Evolutionary conservation across 2,888 invertebrate species (phyloP), one percentile per base, ranked within the genome.

Genomic region (Erebia palarica): DNA sequence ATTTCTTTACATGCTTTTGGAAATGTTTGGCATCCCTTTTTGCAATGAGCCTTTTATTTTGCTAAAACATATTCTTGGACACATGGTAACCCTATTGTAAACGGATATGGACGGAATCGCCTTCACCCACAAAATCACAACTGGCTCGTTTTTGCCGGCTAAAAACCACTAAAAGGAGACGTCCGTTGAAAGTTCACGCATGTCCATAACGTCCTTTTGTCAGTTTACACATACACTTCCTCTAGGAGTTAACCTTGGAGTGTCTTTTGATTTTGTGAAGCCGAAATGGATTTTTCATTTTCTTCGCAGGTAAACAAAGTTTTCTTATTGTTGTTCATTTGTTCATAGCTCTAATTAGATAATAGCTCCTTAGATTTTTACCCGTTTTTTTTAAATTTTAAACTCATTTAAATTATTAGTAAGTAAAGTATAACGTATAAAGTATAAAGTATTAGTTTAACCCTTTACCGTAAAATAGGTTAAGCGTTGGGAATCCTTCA

Each of bases 41-140:
- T 36, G 36, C 5, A 36, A 0, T 7, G 36, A 36, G 36, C 47
- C 47, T 11, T 13, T 47, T 18, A 21, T 21, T 63, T 44, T 44
- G 21, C 49, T 49, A 8, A 27, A 5, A 21, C 44, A 27, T n/a
- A 51, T 16, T 36, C 36, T 14, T 13, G 65, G 4, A 27, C 3
- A 3, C 18, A 68, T 68, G 68, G 68, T 61, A 61, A 61, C 68
- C 68, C 68, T 68, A 68, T 60, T 68, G 27, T 36, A 59, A 78
- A 75, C 85, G 81, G 85, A 90, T 90, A 89, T 86, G 89, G 90
- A 84, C 84, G 87, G 89, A 91, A 89, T 91, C 88, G 84, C 86
- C 89, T 87, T 91, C 90, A 90, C 91, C 90, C 91, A 91, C 91
- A 81, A 80, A 80, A 75, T 85, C 78, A 79, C 74, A 77, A 75